These are phyloP conservation scores for Acromyrmex charruanus DNA, from an alignment of 1,140 invertebrate genomes.

Conservation along the genomic window DNA sequence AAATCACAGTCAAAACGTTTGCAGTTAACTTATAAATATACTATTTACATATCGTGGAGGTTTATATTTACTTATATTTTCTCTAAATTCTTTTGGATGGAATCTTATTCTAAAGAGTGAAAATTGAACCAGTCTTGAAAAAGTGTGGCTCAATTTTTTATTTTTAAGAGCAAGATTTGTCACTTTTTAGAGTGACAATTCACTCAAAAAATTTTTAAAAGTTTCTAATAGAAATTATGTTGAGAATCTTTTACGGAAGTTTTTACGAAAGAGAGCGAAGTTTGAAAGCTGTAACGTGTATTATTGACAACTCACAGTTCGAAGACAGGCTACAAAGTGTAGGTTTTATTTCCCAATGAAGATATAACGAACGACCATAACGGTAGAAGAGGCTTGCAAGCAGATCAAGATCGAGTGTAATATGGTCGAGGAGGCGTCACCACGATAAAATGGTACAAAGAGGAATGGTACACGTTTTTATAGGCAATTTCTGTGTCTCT, in stretches of 20 bases:
- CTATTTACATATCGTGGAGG: no score
- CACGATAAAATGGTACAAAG: background rate
- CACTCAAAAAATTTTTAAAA: no score
- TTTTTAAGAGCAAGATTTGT: no score
- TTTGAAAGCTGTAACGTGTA: background rate
- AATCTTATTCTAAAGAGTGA: no score
- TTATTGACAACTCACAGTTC: background rate
- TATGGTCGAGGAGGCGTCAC: conserved; percentile 1
- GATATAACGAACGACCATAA: conserved; percentile 62
- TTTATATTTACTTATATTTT: no score
- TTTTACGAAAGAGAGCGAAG: background rate
- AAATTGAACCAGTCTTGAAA: no score
- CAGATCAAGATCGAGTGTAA: conserved; percentile 45
- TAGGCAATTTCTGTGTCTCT: conserved; percentile 34
- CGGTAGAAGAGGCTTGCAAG: conserved; percentile 38
- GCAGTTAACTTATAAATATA: no score
- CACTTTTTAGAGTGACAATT: no score
- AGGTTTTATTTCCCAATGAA: conserved; percentile 65
- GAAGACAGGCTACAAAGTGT: background rate
- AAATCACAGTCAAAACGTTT: no score
- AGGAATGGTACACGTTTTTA: conserved; percentile 48
- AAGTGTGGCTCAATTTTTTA: no score
- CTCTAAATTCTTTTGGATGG: no score
- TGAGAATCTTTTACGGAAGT: background rate
- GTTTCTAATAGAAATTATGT: no score